Evolutionary conservation across 2,113 vertebrate species (phyloP).

Genomic region (Propithecus coquereli): DNA sequence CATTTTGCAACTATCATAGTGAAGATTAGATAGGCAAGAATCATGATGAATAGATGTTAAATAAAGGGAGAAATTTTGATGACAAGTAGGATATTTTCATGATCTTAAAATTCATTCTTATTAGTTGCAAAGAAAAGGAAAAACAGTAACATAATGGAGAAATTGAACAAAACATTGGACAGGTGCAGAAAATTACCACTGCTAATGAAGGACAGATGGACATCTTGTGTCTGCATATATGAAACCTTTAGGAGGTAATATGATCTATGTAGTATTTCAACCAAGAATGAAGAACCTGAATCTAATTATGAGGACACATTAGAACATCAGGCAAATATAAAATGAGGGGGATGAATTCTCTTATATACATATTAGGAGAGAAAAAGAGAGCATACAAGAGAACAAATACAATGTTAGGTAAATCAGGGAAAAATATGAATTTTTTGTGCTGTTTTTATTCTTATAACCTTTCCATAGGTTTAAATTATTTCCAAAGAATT

Average conservation of each 20-base stretch:
- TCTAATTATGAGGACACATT: neutral
- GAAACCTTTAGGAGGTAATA: neutral
- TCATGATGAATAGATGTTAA: neutral
- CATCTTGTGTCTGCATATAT: neutral
- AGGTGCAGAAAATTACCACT: neutral
- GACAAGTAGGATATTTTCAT: neutral
- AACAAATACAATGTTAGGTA: neutral
- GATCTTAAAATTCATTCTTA: neutral
- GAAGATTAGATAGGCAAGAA: neutral
- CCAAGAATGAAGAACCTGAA: neutral
- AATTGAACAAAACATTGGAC: neutral
- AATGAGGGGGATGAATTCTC: neutral
- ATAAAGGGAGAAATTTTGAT: neutral
- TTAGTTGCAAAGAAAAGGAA: neutral
- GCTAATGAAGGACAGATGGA: neutral
- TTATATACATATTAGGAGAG: neutral
- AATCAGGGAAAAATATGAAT: neutral
- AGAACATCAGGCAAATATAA: neutral
- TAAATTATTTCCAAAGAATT: neutral
- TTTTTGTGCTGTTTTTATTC: neutral
- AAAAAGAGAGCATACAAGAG: neutral
- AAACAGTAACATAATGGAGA: neutral
- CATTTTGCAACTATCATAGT: neutral
- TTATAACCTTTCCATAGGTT: neutral
- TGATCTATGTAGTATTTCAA: neutral